Conservation (phyloP, 2,888 invertebrate species). For the Teleogryllus oceanicus region DNA sequence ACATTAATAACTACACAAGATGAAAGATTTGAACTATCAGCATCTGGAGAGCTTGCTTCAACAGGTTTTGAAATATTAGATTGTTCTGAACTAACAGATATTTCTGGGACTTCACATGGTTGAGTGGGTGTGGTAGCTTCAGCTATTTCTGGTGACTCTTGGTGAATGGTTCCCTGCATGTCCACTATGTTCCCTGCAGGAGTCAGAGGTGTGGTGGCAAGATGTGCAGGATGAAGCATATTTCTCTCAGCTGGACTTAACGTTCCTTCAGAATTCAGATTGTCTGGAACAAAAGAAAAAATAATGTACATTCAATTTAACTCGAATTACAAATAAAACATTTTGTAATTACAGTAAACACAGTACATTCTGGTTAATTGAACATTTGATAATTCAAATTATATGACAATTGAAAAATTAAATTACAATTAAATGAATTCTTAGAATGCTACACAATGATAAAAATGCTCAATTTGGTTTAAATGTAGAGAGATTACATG, state of each 20-base stretch:
- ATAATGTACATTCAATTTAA: not conserved
- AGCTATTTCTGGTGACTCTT: slow-evolving; percentile 4
- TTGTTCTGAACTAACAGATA: not conserved
- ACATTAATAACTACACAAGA: slow-evolving; percentile 29
- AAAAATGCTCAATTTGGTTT: too few species aligned
- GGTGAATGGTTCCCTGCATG: slow-evolving; percentile 56
- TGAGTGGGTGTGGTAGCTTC: not conserved
- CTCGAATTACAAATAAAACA: too few species aligned
- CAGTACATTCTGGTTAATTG: too few species aligned
- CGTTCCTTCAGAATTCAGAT: slow-evolving; percentile 30
- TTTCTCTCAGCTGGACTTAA: slow-evolving; percentile 37
- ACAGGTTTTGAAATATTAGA: not conserved
- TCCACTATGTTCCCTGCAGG: slow-evolving; percentile 59
- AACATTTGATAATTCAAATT: too few species aligned
- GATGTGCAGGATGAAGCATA: slow-evolving; percentile 43
- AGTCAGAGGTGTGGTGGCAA: slow-evolving; percentile 55
- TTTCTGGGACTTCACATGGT: slow-evolving; percentile 10
- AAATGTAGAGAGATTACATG: too few species aligned
- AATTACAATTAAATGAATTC: too few species aligned
- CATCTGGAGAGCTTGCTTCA: slow-evolving; percentile 5
- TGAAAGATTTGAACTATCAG: not conserved
- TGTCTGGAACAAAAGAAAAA: slow-evolving; percentile 19
- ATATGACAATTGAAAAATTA: too few species aligned
- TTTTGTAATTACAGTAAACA: too few species aligned
- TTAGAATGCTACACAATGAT: too few species aligned